Evolutionary conservation across 2,888 invertebrate genomes (phyloP).

Genomic region (Diarsia mendica): DNA sequence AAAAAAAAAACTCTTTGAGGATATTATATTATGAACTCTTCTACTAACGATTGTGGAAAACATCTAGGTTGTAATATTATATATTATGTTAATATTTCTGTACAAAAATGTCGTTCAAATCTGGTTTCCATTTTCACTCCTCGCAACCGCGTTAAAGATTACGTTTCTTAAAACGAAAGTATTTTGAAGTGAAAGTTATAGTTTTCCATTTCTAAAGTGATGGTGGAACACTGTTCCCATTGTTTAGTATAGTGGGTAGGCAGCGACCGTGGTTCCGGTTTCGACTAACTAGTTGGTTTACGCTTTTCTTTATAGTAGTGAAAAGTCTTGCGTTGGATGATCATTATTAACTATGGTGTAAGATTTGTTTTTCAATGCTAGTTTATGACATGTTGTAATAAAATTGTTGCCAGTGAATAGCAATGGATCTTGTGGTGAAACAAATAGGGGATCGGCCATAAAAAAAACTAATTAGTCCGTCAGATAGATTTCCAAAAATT

Average conservation of each 20-base stretch:
- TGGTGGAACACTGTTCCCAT: slow-evolving; percentile 57
- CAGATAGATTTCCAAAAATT: no score
- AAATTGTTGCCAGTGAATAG: no score
- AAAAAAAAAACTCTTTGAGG: no score
- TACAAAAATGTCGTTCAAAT: neutral
- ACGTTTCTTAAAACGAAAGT: slow-evolving; percentile 55
- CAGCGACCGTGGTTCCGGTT: slow-evolving; percentile 58
- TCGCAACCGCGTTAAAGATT: neutral
- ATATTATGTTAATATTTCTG: neutral
- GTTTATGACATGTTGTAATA: no score
- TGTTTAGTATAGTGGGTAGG: slow-evolving; percentile 52
- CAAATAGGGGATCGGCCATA: no score
- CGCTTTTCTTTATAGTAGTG: slow-evolving; percentile 44
- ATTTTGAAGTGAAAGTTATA: slow-evolving; percentile 60
- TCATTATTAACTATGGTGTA: neutral
- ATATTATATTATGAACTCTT: no score
- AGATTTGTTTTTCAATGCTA: neutral
- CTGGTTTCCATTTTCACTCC: slow-evolving; percentile 11
- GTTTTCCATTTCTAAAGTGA: slow-evolving; percentile 63
- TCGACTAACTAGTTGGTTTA: slow-evolving; percentile 48
- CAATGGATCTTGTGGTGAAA: no score
- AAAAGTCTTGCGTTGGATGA: slow-evolving; percentile 9
- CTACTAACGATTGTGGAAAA: neutral
- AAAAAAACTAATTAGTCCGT: no score
- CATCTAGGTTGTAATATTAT: no score